phyloP scores from a whole-genome alignment of 1,140 invertebrate species.

The Drosophila lacteicornis region DNA sequence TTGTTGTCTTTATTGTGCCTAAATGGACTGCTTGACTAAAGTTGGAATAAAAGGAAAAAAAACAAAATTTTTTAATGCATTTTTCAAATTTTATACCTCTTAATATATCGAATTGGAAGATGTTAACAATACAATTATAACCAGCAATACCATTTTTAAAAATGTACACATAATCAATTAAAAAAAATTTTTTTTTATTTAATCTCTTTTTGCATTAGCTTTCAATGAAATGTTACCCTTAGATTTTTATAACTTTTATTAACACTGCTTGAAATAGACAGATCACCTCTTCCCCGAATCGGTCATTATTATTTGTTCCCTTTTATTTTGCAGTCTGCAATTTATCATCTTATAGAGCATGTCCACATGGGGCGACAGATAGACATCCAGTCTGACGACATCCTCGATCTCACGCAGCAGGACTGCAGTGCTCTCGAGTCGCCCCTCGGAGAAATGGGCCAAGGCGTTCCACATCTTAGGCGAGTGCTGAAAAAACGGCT shows the following conservation, averaged over 20 bases:
- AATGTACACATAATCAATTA: no score
- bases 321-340: constrained; percentile 18
- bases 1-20: no score
- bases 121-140: no score
- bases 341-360: constrained; percentile 47
- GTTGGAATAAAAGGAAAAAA: no score
- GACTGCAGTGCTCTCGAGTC: constrained; percentile 14
- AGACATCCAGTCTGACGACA: constrained; percentile 55
- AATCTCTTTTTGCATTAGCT: no score
- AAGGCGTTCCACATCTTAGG: constrained; percentile 46
- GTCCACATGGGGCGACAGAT: constrained; percentile 64
- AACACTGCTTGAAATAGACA: neutral
- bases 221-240: neutral
- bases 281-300: neutral
- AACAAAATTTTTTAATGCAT: no score
- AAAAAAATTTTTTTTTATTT: no score
- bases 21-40: no score
- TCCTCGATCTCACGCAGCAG: constrained; percentile 47
- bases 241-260: neutral
- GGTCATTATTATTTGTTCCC: neutral
- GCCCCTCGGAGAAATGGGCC: constrained; percentile 26
- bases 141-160: no score
- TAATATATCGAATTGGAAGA: no score
- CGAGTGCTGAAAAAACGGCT: constrained; percentile 43
- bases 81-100: no score